Percentiles rank a stretch among this genome's conserved stretches.
phyloP scores from a whole-genome alignment of 2,888 invertebrate species.

The Panopea generosa region DNA sequence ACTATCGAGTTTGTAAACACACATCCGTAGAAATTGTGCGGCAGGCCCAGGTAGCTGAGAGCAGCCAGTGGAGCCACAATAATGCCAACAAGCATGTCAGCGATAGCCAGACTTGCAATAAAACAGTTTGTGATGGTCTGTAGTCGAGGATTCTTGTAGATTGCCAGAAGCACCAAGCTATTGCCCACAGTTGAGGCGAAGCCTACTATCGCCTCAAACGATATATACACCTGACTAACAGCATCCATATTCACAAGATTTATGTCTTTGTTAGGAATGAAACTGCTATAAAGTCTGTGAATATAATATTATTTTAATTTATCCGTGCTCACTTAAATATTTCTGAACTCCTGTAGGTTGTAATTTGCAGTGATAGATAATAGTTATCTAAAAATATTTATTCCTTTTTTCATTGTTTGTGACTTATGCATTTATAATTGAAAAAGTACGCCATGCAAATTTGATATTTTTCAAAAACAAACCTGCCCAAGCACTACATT shows the following conservation, averaged over 20 bases:
- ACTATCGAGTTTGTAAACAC: constrained; percentile 81
- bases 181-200: constrained; percentile 72
- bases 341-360: too few species aligned
- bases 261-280: too few species aligned
- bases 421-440: too few species aligned
- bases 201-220: constrained; percentile 75
- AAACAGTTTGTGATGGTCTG: constrained; percentile 80
- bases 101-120: constrained; percentile 78
- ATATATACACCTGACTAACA: constrained; percentile 70
- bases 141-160: constrained; percentile 68
- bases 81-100: constrained; percentile 79
- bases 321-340: too few species aligned
- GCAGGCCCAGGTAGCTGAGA: constrained; percentile 72
- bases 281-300: too few species aligned
- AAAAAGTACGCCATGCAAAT: too few species aligned
- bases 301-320: too few species aligned
- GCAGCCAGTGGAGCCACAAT: constrained; percentile 77
- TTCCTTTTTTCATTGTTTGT: too few species aligned
- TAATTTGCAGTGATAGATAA: too few species aligned
- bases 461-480: too few species aligned
- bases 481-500: too few species aligned
- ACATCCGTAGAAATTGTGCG: constrained; percentile 76
- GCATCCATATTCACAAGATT: constrained; percentile 64
- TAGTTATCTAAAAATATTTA: too few species aligned
- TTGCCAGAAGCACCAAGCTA: constrained; percentile 73